Percentiles rank a stretch among this genome's conserved stretches.
phyloP scores from a whole-genome alignment of 2,888 invertebrate genomes.

The Bembecia ichneumoniformis region DNA sequence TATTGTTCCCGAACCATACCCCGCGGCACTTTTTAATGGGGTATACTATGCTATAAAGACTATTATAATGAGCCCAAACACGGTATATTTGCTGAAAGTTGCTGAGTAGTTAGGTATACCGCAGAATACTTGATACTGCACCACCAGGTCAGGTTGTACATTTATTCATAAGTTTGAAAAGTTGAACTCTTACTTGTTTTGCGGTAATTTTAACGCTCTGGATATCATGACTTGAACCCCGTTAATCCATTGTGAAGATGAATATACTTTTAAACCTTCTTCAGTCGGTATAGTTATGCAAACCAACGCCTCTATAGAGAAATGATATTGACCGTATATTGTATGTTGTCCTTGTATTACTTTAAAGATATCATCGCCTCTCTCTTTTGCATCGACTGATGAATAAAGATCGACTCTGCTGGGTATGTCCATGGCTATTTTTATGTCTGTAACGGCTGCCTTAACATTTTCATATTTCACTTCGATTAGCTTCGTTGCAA shows the following conservation, averaged over 20 bases:
- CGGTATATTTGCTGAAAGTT: no score
- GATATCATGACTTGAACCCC: constrained; percentile 62
- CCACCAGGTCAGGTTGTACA: no score
- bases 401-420: constrained; percentile 17
- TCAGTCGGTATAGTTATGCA: constrained; percentile 74
- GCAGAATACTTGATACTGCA: no score
- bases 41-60: no score
- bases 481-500: constrained; percentile 58
- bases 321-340: constrained; percentile 75
- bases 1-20: no score
- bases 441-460: constrained; percentile 8
- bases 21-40: no score
- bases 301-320: constrained; percentile 76
- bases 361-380: constrained; percentile 22
- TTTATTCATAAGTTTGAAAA: background rate
- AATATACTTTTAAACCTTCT: constrained; percentile 74
- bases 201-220: constrained; percentile 58
- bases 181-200: constrained; percentile 56
- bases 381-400: constrained; percentile 18
- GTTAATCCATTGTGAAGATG: constrained; percentile 71
- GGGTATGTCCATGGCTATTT: constrained; percentile 22
- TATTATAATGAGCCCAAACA: no score
- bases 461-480: constrained; percentile 43
- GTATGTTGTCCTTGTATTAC: constrained; percentile 31
- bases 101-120: no score